phyloP scores from a whole-genome alignment of 2,888 invertebrate genomes.

The Hybos culiciformis region DNA sequence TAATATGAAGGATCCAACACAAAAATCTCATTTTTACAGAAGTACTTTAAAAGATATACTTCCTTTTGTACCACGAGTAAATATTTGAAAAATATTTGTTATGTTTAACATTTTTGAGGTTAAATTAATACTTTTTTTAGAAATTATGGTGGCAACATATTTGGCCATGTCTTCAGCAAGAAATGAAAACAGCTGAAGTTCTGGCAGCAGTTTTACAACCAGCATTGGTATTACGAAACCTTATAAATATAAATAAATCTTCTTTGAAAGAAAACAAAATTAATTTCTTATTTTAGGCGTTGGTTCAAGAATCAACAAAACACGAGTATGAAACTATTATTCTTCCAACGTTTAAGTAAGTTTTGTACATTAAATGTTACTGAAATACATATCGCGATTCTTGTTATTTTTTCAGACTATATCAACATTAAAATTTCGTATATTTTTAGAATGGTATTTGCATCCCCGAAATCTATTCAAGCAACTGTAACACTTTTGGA shows the following conservation, averaged over 20 bases:
- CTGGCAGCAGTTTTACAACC: constrained; percentile 74
- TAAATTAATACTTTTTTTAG: constrained; percentile 42
- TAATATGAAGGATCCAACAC: constrained; percentile 78
- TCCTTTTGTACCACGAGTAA: constrained; percentile 79
- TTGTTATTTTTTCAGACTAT: background rate
- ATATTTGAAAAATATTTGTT: background rate
- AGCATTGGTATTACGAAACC: constrained; percentile 68
- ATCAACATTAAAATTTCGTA: constrained; percentile 7
- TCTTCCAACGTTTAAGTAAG: constrained; percentile 73
- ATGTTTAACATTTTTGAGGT: background rate
- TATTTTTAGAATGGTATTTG: constrained; percentile 49
- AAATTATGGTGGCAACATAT: constrained; percentile 92
- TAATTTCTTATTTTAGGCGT: no score
- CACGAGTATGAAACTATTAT: constrained; percentile 72
- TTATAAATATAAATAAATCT: no score
- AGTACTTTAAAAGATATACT: constrained; percentile 74
- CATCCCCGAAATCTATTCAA: constrained; percentile 65
- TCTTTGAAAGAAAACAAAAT: no score
- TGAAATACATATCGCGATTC: no score
- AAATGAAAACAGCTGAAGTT: constrained; percentile 74
- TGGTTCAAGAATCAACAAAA: no score
- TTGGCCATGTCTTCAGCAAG: constrained; percentile 77
- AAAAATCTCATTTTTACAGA: constrained; percentile 81
- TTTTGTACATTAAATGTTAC: no score
- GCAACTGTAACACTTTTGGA: constrained; percentile 80